phyloP scores from a whole-genome alignment of 2,888 invertebrate species.

The Diarsia dahlii region DNA sequence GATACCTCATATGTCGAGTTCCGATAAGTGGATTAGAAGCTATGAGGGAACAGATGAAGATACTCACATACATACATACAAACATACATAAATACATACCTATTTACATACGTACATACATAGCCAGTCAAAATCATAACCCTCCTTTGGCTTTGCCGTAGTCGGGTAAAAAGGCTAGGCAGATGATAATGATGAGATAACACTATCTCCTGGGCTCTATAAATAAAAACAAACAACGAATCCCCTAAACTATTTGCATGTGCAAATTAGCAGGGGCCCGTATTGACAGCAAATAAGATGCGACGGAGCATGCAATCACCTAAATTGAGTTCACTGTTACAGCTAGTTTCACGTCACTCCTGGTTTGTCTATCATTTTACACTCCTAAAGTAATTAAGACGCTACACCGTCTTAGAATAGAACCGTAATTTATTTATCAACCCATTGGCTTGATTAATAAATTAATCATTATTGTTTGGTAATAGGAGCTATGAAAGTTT shows the following conservation, averaged over 20 bases:
- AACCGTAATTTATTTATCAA: conserved; percentile 36
- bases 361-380: conserved; percentile 53
- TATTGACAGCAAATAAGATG: conserved; percentile 46
- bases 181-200: too few species aligned
- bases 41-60: too few species aligned
- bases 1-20: too few species aligned
- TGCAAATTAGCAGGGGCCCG: conserved; percentile 28
- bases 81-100: too few species aligned
- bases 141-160: too few species aligned
- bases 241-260: conserved; percentile 3
- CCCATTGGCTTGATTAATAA: conserved; percentile 31
- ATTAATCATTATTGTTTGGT: conserved; percentile 17
- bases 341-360: conserved; percentile 43
- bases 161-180: too few species aligned
- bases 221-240: conserved; percentile 9
- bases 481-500: not conserved
- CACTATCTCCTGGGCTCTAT: not conserved
- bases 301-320: conserved; percentile 46
- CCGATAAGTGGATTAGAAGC: too few species aligned
- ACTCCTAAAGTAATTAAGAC: conserved; percentile 49
- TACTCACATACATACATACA: too few species aligned
- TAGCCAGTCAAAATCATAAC: too few species aligned
- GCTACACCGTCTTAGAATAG: conserved; percentile 12
- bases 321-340: conserved; percentile 50
- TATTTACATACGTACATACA: too few species aligned